A percentile compares a stretch with the other conserved stretches of the same genome.
Evolutionary conservation across 2,113 vertebrate genomes (phyloP).

Genomic region (Odocoileus virginianus): DNA sequence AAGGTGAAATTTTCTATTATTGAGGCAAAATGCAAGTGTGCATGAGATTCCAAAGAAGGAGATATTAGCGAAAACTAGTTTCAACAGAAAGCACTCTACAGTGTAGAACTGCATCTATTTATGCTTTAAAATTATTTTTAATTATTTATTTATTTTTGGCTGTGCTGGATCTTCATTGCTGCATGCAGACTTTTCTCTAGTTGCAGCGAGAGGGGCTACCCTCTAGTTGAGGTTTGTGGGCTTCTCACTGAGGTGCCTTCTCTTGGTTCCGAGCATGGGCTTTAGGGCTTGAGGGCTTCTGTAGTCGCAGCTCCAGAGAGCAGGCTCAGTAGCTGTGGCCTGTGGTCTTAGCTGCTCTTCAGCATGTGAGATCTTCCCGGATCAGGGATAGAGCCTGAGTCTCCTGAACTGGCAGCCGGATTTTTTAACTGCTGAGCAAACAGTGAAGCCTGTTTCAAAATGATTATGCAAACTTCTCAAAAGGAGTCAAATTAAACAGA

Average conservation of each 20-base stretch:
- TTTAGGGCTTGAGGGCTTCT: background rate
- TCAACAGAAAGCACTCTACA: background rate
- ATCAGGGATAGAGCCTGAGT: background rate
- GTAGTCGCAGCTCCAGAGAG: background rate
- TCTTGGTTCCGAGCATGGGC: background rate
- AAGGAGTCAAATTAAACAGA: background rate
- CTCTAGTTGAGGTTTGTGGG: background rate
- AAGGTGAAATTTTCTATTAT: background rate
- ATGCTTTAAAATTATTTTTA: background rate
- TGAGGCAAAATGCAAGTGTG: background rate
- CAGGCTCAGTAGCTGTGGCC: background rate
- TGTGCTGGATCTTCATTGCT: background rate
- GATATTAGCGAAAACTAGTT: background rate
- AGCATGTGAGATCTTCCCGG: background rate
- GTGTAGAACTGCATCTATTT: background rate
- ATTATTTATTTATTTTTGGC: background rate
- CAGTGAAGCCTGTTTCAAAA: background rate
- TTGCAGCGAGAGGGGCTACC: background rate
- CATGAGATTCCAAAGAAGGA: background rate
- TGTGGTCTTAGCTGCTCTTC: background rate
- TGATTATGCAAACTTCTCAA: background rate
- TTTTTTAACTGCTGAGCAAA: background rate
- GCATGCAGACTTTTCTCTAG: background rate
- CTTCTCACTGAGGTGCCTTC: background rate
- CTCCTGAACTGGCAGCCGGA: rapidly evolving